Conservation (phyloP, 2,888 invertebrate genomes). For the Philhelius pedissequus region DNA sequence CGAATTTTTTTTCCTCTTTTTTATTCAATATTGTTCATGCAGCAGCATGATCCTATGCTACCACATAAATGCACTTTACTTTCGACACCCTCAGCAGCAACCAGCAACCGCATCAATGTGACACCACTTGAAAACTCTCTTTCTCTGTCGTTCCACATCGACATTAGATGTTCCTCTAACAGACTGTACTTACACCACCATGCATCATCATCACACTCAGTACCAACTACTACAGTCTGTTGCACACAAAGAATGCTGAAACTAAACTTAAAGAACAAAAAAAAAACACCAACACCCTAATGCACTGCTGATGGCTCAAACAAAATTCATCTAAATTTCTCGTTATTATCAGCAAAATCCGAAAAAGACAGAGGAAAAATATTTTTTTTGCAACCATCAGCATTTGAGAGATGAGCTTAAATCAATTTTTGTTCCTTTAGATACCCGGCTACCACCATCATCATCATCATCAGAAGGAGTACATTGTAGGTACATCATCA, state of each 20-base stretch:
- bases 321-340: constrained; percentile 40
- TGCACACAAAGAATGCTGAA: constrained; percentile 40
- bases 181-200: background rate
- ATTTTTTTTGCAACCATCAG: constrained; percentile 15
- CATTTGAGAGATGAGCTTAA: constrained; percentile 8
- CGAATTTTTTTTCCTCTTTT: background rate
- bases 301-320: constrained; percentile 33
- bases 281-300: background rate
- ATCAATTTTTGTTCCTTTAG: background rate
- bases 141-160: background rate
- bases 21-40: background rate
- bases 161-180: background rate
- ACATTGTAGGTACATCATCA: constrained; percentile 12
- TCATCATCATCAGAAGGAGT: background rate
- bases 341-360: constrained; percentile 39
- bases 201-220: background rate
- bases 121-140: constrained; percentile 47
- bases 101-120: constrained; percentile 25
- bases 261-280: background rate
- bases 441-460: background rate
- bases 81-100: constrained; percentile 6
- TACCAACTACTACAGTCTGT: constrained; percentile 27
- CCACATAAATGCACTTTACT: constrained; percentile 50
- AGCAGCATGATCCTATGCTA: constrained; percentile 4
- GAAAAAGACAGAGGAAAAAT: background rate